Percentiles rank a stretch among this genome's conserved stretches.
Conservation (phyloP, 1,140 invertebrate species). For the Papilio polyxenes region DNA sequence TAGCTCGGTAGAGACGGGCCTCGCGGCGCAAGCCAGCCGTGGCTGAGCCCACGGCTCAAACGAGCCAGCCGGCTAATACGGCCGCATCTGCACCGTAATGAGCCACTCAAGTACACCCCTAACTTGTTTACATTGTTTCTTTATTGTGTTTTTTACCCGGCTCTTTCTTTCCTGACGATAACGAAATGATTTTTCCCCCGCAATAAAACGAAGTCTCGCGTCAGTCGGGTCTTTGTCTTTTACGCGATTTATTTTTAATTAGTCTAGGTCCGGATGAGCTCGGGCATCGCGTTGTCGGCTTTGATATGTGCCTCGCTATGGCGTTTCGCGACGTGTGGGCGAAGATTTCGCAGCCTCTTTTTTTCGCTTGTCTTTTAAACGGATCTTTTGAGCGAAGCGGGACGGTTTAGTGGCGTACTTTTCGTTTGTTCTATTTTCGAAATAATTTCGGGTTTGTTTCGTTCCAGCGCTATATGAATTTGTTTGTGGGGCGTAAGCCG, state of each 20-base stretch:
- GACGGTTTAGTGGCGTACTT: slow-evolving; percentile 22
- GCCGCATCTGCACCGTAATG: slow-evolving; percentile 75
- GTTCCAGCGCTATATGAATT: not conserved
- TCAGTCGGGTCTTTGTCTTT: slow-evolving; percentile 72
- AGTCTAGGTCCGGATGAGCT: slow-evolving; percentile 52
- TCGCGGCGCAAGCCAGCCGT: slow-evolving; percentile 46
- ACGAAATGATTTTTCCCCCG: slow-evolving; percentile 72
- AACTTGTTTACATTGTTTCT: slow-evolving; percentile 80
- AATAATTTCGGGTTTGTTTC: slow-evolving; percentile 27
- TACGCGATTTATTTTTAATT: slow-evolving; percentile 78
- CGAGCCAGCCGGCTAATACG: slow-evolving; percentile 71
- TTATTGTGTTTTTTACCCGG: slow-evolving; percentile 79
- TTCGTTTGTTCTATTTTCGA: slow-evolving; percentile 33
- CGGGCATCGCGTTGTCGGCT: slow-evolving; percentile 40
- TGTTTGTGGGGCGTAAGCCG: not conserved
- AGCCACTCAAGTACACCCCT: slow-evolving; percentile 78
- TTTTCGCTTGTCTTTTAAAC: slow-evolving; percentile 34
- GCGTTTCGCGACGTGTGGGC: slow-evolving; percentile 38
- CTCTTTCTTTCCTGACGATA: slow-evolving; percentile 71
- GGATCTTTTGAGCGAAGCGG: slow-evolving; percentile 34
- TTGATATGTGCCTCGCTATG: slow-evolving; percentile 41
- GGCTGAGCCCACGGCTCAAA: slow-evolving; percentile 51
- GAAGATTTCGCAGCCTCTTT: slow-evolving; percentile 32
- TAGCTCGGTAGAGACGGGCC: slow-evolving; percentile 44
- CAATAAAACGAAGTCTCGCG: slow-evolving; percentile 75